phyloP scores from a whole-genome alignment of 2,888 invertebrate species.

The Ashinkailepas kermadecensis region DNA sequence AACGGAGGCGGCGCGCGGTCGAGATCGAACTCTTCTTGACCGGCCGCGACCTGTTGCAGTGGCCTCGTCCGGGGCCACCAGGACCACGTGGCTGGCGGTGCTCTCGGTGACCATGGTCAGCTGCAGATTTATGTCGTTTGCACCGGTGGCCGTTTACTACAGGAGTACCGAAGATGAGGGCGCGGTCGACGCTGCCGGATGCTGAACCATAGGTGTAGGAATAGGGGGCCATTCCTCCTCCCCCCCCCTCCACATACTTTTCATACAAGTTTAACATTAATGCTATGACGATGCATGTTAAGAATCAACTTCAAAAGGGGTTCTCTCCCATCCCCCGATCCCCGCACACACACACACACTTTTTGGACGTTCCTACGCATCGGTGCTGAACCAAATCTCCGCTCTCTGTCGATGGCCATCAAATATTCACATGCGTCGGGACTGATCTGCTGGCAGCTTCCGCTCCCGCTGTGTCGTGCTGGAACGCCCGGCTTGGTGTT shows the following conservation, averaged over 20 bases:
- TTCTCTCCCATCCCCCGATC: too few relatives aligned
- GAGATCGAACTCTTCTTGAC: too few relatives aligned
- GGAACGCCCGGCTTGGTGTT: background rate
- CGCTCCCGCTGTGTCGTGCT: background rate
- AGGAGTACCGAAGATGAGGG: conserved; percentile 52
- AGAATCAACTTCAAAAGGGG: too few relatives aligned
- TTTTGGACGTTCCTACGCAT: too few relatives aligned
- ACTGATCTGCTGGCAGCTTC: background rate
- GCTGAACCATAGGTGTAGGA: background rate
- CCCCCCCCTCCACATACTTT: too few relatives aligned
- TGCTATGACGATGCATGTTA: too few relatives aligned
- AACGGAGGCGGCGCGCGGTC: too few relatives aligned
- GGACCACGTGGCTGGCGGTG: conserved; percentile 83
- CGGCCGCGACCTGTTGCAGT: too few relatives aligned
- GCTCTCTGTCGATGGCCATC: too few relatives aligned
- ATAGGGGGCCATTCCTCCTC: background rate
- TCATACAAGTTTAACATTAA: too few relatives aligned
- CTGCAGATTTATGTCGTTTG: conserved; percentile 91
- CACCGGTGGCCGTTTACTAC: conserved; percentile 90
- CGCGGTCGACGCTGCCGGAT: background rate
- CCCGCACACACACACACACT: too few relatives aligned
- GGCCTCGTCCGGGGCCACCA: conserved; percentile 54
- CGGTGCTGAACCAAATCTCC: too few relatives aligned
- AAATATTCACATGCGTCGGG: background rate
- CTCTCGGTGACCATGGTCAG: conserved; percentile 86